Percentiles rank a stretch among this genome's conserved stretches.
Evolutionary conservation across 2,113 vertebrate genomes (phyloP).

Genomic region (Columba livia): DNA sequence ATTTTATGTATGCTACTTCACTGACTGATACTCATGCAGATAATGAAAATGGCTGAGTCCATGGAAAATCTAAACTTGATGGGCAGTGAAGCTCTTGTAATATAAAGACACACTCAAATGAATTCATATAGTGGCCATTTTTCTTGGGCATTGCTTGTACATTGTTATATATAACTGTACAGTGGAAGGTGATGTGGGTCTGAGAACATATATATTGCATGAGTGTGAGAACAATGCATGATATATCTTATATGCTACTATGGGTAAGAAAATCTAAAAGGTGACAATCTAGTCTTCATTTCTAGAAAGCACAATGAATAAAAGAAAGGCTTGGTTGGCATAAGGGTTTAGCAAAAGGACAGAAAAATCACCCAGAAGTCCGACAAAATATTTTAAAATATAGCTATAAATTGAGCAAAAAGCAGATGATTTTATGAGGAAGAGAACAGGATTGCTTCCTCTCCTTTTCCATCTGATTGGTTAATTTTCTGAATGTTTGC

Average conservation of each 20-base stretch:
- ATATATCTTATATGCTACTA: background rate
- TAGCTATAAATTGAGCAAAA: background rate
- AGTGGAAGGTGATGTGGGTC: background rate
- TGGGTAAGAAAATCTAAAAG: background rate
- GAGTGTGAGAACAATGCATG: background rate
- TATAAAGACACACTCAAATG: background rate
- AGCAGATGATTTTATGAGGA: background rate
- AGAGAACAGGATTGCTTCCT: background rate
- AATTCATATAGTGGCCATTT: background rate
- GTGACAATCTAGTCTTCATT: background rate
- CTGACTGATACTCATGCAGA: background rate
- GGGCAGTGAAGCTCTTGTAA: background rate
- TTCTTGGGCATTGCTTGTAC: background rate
- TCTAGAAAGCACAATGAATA: background rate
- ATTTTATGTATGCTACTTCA: no score
- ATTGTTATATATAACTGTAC: background rate
- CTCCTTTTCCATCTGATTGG: background rate
- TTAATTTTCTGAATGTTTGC: background rate
- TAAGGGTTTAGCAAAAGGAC: background rate
- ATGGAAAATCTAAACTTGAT: background rate
- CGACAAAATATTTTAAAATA: background rate
- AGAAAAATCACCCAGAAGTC: background rate
- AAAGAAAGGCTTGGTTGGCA: background rate
- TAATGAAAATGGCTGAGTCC: background rate
- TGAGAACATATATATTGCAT: rapidly evolving